Percentiles rank a stretch among this genome's conserved stretches.
Evolutionary conservation across 2,113 vertebrate species (phyloP).

Genomic region (Macaca mulatta): DNA sequence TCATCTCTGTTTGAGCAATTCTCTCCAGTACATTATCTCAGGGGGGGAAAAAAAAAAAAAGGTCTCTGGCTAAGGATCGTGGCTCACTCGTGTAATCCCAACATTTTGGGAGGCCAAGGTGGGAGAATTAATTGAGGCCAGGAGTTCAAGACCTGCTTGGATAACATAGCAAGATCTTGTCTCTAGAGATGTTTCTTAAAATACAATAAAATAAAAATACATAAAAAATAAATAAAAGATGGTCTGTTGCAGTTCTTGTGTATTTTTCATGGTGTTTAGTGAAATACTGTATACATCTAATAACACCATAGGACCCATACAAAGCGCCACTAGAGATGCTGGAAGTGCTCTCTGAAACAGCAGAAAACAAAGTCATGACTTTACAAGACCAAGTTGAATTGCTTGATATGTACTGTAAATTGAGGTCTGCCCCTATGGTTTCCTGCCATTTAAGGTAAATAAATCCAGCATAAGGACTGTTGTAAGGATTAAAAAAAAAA

Average conservation of each 20-base stretch:
- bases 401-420: background rate
- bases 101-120: too few relatives aligned
- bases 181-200: too few relatives aligned
- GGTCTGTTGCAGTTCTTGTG: background rate
- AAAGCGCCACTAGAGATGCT: background rate
- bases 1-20: background rate
- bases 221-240: background rate
- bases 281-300: background rate
- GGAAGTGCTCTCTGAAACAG: background rate
- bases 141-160: too few relatives aligned
- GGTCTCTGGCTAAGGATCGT: too few relatives aligned
- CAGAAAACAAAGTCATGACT: background rate
- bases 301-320: background rate
- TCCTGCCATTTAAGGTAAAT: background rate
- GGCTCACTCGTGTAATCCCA: too few relatives aligned
- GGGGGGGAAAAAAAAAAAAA: too few relatives aligned
- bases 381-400: background rate
- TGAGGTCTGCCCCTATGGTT: background rate
- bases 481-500: background rate
- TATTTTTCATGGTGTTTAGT: background rate
- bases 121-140: too few relatives aligned
- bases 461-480: background rate
- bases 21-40: background rate
- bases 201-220: too few relatives aligned
- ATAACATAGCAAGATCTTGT: too few relatives aligned